These are phyloP conservation scores for Sminthurides bifidus DNA, from an alignment of 1,140 invertebrate species.

Conservation along the genomic window DNA sequence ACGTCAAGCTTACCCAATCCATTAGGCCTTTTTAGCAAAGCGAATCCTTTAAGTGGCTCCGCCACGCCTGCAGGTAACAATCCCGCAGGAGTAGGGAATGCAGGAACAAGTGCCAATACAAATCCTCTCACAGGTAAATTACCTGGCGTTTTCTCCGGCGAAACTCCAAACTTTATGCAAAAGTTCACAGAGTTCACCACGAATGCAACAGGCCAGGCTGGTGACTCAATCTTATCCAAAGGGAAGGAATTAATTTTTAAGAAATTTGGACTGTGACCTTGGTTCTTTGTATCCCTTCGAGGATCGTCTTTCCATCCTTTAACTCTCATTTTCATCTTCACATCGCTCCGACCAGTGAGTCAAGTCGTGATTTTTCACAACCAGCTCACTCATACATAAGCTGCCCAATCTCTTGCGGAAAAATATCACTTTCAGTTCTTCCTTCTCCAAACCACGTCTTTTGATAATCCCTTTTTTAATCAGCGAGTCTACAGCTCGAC, in stretches of 20 bases:
- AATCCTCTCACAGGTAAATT: slow-evolving; percentile 28
- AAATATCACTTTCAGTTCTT: too few relatives aligned
- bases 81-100: slow-evolving; percentile 8
- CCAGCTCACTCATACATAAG: too few relatives aligned
- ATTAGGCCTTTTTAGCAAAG: slow-evolving; percentile 2
- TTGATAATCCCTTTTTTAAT: too few relatives aligned
- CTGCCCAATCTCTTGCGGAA: too few relatives aligned
- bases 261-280: slow-evolving; percentile 48
- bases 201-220: slow-evolving; percentile 34
- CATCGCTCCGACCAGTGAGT: too few relatives aligned
- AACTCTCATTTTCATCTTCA: too few relatives aligned
- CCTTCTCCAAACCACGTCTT: too few relatives aligned
- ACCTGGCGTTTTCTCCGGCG: slow-evolving; percentile 31
- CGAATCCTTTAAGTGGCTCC: slow-evolving; percentile 5
- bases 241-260: slow-evolving; percentile 82
- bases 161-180: slow-evolving; percentile 59
- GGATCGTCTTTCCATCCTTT: not conserved
- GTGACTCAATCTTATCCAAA: slow-evolving; percentile 59
- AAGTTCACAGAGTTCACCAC: slow-evolving; percentile 66
- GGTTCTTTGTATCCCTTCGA: not conserved
- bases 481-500: too few relatives aligned
- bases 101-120: slow-evolving; percentile 29
- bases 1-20: slow-evolving; percentile 5
- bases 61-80: slow-evolving; percentile 3
- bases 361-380: too few relatives aligned